A percentile compares a stretch with the other conserved stretches of the same genome.
These are phyloP conservation scores for Criorhina ranunculi DNA, from an alignment of 2,888 invertebrate species.

Conservation along the genomic window DNA sequence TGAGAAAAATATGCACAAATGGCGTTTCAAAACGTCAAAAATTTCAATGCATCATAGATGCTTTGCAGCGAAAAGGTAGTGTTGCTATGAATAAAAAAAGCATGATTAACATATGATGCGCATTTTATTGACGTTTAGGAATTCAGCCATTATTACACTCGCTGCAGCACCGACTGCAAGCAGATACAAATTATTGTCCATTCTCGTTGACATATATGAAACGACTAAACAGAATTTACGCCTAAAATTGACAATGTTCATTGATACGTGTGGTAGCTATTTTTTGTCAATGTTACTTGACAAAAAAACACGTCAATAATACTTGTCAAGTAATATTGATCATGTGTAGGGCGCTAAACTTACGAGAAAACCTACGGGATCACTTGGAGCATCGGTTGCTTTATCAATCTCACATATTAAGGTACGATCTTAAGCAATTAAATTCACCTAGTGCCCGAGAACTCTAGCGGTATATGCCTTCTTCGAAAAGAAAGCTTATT, in stretches of 20 bases:
- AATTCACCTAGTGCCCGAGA: too few species aligned
- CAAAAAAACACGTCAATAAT: slow-evolving; percentile 1
- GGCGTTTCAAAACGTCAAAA: slow-evolving; percentile 3
- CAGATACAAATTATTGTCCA: not conserved
- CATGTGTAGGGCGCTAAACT: slow-evolving; percentile 1
- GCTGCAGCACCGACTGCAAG: too few species aligned
- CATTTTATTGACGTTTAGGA: not conserved
- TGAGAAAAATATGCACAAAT: too few species aligned
- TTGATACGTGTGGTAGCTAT: not conserved
- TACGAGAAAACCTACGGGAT: too few species aligned
- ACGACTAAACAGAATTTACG: not conserved
- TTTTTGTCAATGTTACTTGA: slow-evolving; percentile 1
- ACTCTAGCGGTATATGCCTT: not conserved
- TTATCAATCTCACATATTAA: too few species aligned
- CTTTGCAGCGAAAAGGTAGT: not conserved
- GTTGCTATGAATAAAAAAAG: slow-evolving; percentile 5
- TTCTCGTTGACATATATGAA: not conserved
- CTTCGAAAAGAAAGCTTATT: not conserved
- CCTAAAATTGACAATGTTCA: too few species aligned
- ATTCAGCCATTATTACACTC: too few species aligned
- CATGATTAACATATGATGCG: not conserved
- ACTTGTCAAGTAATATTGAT: slow-evolving; percentile 5
- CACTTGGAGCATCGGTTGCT: too few species aligned
- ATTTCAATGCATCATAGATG: slow-evolving; percentile 1
- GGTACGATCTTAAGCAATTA: too few species aligned